Evolutionary conservation across 2,113 vertebrate genomes (phyloP), one percentile per base, ranked within the genome.

Genomic region (Micromys minutus): DNA sequence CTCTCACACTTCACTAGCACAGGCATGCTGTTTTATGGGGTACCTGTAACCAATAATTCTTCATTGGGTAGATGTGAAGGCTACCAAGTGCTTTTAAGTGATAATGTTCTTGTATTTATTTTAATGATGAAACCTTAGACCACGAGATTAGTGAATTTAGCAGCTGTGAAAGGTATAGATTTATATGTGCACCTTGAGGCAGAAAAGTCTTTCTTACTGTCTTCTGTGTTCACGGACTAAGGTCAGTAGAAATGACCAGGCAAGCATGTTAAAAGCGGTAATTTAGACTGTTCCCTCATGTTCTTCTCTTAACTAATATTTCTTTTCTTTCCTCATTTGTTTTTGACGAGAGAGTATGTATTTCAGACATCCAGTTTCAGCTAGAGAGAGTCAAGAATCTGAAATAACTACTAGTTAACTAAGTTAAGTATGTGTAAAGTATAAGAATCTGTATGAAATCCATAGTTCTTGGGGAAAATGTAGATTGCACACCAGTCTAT

Each of bases 101-200:
- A 76, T 55, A 75, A 59, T 88, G 45, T 89, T 52, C 9, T 85
- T 72, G 13, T 86, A 1, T 89, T 84, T 69, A 55, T 89, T 93
- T 96, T 90, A 36, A 75, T 92, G 84, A 34, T 76, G 22, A 91
- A 77, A 26, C 67, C 47, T 93, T 95, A 26, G 86, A 34, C 50
- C 89, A 2, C 93, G 42, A 61, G 15, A 90, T 89, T 87, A 87
- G 80, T 52, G 65, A 88, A 3, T 55, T 85, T 72, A 45, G 16
- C 31, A 67, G 39, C 90, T 95, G 47, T 72, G 21, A 93, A 89
- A 61, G 92, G 61, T 19, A 57, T 61, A 36, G 52, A 13, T 36
- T 95, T 87, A 67, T 77, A 39, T 59, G n/a, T n/a, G 12, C 1
- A 47, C 17, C 50, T 80, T 92, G 75, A 86, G 12, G 22, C 21